phyloP scores from a whole-genome alignment of 2,797 vertebrate genomes.

The Lithobates pipiens region DNA sequence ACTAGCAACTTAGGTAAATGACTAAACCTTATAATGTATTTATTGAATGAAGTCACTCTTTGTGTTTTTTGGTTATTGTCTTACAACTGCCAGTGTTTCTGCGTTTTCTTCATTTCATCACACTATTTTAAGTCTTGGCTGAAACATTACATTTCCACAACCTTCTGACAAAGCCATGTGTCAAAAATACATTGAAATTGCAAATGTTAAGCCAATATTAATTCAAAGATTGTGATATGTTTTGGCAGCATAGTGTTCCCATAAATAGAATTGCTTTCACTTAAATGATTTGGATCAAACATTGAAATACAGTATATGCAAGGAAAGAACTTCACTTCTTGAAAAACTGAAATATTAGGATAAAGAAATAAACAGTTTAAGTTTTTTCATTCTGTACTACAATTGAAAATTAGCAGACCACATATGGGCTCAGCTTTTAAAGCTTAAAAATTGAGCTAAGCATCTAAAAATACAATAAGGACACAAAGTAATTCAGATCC shows the following conservation, averaged over 20 bases:
- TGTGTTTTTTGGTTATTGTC: constrained; percentile 33
- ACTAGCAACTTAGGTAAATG: constrained; percentile 3
- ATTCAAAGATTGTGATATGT: constrained; percentile 53
- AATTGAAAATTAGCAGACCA: neutral
- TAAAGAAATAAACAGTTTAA: constrained; percentile 5
- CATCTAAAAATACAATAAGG: neutral
- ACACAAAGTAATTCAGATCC: neutral
- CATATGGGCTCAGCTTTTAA: neutral
- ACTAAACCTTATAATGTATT: constrained; percentile 28
- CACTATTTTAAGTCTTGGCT: constrained; percentile 58
- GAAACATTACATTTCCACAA: constrained; percentile 51
- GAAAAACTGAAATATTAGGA: neutral
- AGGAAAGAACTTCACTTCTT: constrained; percentile 20
- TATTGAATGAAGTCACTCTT: constrained; percentile 28
- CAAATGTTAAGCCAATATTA: constrained; percentile 44
- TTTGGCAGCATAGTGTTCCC: constrained; percentile 41
- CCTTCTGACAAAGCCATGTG: constrained; percentile 42
- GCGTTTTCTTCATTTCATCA: constrained; percentile 55
- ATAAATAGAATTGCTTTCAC: constrained; percentile 52
- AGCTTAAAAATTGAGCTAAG: neutral
- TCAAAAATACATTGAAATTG: constrained; percentile 45
- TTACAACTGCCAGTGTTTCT: constrained; percentile 55
- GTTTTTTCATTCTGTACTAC: neutral
- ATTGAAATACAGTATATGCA: constrained; percentile 3
- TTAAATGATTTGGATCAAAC: constrained; percentile 42